phyloP scores from a whole-genome alignment of 2,797 vertebrate genomes.

The Enteromius argenteus region DNA sequence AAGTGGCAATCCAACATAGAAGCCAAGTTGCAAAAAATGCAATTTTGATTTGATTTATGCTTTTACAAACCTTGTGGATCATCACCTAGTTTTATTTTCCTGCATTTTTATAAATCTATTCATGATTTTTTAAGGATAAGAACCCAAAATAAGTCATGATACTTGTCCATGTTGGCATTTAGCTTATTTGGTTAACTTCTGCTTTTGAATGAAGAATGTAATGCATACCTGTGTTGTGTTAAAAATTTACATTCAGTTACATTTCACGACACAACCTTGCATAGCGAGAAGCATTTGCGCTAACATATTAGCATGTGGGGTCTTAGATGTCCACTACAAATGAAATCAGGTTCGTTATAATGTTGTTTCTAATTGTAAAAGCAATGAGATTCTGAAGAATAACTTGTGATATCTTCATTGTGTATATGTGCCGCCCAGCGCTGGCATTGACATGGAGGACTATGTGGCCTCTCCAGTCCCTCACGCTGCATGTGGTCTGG shows the following conservation, averaged over 20 bases:
- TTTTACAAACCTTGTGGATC: background rate
- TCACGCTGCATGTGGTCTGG: background rate
- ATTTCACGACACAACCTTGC: background rate
- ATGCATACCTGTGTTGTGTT: background rate
- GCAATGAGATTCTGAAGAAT: background rate
- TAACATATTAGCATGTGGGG: background rate
- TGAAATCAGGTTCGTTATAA: background rate
- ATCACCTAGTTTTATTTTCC: background rate
- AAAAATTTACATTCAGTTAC: background rate
- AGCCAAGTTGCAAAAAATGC: background rate
- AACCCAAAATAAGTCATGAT: background rate
- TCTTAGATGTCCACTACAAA: background rate
- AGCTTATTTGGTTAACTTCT: background rate
- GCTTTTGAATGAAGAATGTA: background rate
- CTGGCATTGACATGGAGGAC: constrained; percentile 24
- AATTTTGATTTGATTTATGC: background rate
- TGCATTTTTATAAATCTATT: no score
- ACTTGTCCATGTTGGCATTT: background rate
- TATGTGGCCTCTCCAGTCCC: constrained; percentile 24
- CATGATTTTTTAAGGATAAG: background rate
- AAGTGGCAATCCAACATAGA: background rate
- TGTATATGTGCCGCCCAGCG: background rate
- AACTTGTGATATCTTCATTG: constrained; percentile 16
- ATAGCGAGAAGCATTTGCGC: background rate
- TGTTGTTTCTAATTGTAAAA: background rate